Conservation (phyloP, 2,113 vertebrate genomes). For the Saguinus midas region DNA sequence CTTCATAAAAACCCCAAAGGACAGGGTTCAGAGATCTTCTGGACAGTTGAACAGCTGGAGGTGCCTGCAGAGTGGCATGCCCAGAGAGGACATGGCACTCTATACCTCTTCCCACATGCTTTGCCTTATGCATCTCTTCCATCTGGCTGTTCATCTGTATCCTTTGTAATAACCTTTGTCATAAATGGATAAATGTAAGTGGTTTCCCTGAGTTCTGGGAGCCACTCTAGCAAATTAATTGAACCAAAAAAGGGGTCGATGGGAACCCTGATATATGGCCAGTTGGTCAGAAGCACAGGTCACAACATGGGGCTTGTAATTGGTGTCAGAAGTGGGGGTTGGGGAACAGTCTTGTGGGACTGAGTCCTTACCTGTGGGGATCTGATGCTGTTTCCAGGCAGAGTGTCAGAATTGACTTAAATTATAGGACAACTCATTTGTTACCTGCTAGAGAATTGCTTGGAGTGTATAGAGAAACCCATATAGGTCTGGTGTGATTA, state of each 20-base stretch:
- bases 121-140: not conserved
- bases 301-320: not conserved
- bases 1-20: not conserved
- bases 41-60: not conserved
- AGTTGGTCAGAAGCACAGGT: not conserved
- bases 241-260: not conserved
- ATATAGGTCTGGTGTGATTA: not conserved
- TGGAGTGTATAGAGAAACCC: not conserved
- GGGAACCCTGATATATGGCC: not conserved
- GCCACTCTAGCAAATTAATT: not conserved
- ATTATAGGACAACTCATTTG: not conserved
- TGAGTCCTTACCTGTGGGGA: not conserved
- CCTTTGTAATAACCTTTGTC: not conserved
- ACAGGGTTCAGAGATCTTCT: not conserved
- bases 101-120: not conserved
- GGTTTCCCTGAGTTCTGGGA: not conserved
- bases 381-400: not conserved
- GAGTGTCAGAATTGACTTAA: not conserved
- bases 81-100: not conserved
- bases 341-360: not conserved
- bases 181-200: not conserved
- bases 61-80: not conserved
- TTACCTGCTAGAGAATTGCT: not conserved
- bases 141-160: not conserved
- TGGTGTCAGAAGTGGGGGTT: not conserved